Base-by-base conservation (phyloP, 2,888 invertebrate genomes). In the Mellilla xanthometata region DNA sequence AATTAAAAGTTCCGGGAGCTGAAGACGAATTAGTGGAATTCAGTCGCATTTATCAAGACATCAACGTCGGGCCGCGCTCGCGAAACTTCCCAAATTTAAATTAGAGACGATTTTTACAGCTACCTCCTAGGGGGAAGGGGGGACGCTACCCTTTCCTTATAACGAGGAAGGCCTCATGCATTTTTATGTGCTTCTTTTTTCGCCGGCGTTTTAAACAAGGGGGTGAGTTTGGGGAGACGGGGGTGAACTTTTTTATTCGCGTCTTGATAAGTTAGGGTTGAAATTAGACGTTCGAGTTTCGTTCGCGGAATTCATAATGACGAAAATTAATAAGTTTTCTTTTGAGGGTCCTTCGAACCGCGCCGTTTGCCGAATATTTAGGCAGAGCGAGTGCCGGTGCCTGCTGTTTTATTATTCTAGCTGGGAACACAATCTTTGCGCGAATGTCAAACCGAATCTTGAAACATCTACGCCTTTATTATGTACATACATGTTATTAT, bases 141-240 rank as follows among this genome's bases (percentile, higher is more conserved):
- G 78, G 72, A 62, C 68, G 80, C 85, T 90, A 87, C 90, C 90
- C 90, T 90, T 90, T 90, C 88, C 90, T 90, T 89, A 88, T 90
- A 89, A 90, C 90, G 89, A 90, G 89, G 90, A 90, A 87, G 89
- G 90, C 90, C 90, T 90, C 90, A 90, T 90, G 90, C 90, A 90
- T 90, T 90, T 90, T 90, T 90, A 90, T 90, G 90, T 90, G 89
- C 90, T 90, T 88, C 90, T 90, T 90, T 90, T 90, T 90, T 90
- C 88, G 89, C 72, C 85, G 82, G 88, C 89, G 86, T 90, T 90
- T 90, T 90, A 90, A 90, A 90, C 89, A 89, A 90, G 90, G 88
- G 90, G 89, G 88, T 86, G 87, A 85, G 85, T 73, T 70, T 75
- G 76, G 81, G 87, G 88, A 77, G 78, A 73, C 79, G 80, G 69